Evolutionary conservation across 1,140 invertebrate species (phyloP), one percentile per base, ranked within the genome.

Genomic region (Hyposmocoma kahamanoa): DNA sequence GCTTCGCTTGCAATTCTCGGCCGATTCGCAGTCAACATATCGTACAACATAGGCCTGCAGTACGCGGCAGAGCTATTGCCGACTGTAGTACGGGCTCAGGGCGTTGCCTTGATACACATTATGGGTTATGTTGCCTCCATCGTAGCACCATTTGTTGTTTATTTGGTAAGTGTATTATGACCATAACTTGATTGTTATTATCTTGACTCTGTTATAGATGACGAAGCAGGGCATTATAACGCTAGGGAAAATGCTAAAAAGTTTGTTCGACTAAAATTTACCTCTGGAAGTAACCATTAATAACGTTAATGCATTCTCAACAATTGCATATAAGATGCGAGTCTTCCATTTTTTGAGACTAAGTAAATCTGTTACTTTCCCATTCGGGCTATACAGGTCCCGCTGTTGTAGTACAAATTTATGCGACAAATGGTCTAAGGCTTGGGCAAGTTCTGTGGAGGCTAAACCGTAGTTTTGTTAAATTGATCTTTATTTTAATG

Each of bases 11-110:
- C 94, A 0, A 93, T 97, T 57, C 76, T 92, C 11, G 94, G 94
- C 1, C 84, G 95, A 20, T 95, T 96, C 56, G 92, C 91, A 51
- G 91, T 96, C 11, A 96, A 96, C 59, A 94, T 95, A 22, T 93
- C 94, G 0, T 96, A 96, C 73, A 96, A 96, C 71, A 96, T 96
- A 44, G 94, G 94, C 0, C 88, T 97, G 0, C 95, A 96, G 64
- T 96, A 95, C 82, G 94, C 93, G 0, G 93, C 95, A 1, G 94
- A 96, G 75, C 78, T 96, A 0, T 72, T 96, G 15, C 95, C 95
- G 2, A 96, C 95, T 0, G 94, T 95, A 3, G 93, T 96, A 1
- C 72, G 94, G 38, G 94, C 93, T 0, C 93, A 95, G 78, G 94
- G 94, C 0, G 92, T 95, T 0, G 91, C 94, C 20, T 79, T 94